Evolutionary conservation across 2,797 vertebrate genomes (phyloP).

Genomic region (Sebastes wilsoni): DNA sequence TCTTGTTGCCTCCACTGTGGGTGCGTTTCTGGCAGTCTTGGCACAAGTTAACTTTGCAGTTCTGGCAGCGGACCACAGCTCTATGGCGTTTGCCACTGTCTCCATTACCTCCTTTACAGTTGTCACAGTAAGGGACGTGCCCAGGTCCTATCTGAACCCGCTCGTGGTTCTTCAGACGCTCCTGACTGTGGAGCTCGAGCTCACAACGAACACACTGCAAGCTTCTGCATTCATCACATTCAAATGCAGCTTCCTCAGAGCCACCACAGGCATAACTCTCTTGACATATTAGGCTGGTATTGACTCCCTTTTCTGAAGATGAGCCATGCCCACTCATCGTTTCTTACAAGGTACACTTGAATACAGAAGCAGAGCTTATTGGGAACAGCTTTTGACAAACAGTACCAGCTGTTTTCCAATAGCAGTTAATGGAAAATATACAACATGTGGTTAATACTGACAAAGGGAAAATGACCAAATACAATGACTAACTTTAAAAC

Average conservation of each 20-base stretch:
- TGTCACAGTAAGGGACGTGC: constrained; percentile 93
- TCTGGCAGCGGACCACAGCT: constrained; percentile 92
- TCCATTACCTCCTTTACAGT: constrained; percentile 88
- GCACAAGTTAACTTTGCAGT: constrained; percentile 95
- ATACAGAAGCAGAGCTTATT: constrained; percentile 48
- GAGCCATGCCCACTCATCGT: constrained; percentile 92
- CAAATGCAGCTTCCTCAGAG: constrained; percentile 91
- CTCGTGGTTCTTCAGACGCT: constrained; percentile 89
- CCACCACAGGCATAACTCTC: constrained; percentile 95
- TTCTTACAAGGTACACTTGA: constrained; percentile 49
- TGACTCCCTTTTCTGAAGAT: constrained; percentile 88
- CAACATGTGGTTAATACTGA: constrained; percentile 22
- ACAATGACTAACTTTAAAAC: constrained; percentile 32
- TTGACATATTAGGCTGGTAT: constrained; percentile 90
- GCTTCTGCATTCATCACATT: constrained; percentile 94
- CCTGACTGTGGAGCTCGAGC: constrained; percentile 91
- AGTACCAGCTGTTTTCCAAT: constrained; percentile 34
- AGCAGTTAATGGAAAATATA: constrained; percentile 15
- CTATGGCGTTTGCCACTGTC: constrained; percentile 81
- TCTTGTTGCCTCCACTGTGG: constrained; percentile 93
- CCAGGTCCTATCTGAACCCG: constrained; percentile 89
- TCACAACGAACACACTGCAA: constrained; percentile 94
- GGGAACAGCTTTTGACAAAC: constrained; percentile 45
- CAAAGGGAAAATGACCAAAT: not conserved
- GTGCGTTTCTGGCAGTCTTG: constrained; percentile 96